Evolutionary conservation across 2,113 vertebrate genomes (phyloP), one percentile per base, ranked within the genome.

Genomic region (Hippopotamus amphibius): DNA sequence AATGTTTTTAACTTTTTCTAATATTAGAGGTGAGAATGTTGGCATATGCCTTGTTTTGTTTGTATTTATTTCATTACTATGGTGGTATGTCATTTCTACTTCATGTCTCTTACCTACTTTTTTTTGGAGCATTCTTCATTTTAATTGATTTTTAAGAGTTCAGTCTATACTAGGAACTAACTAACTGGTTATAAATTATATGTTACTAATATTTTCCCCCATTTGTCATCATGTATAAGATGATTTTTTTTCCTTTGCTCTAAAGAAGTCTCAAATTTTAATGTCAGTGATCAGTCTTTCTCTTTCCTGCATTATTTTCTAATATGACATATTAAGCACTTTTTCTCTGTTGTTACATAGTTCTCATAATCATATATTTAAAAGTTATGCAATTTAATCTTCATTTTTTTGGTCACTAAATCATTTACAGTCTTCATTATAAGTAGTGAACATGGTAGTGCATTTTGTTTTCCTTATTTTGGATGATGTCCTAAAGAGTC

Each of bases 181-280:
- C 41, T 74, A 84, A 41, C 30, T 46, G 22, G 28, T 28, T 74
- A 1, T 85, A 83, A 76, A 15, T 26, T 61, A 82, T 43, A 1
- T 69, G 19, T 46, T 41, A 71, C 43, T 86, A 93, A 68, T 46
- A 79, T 69, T 43, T 81, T 72, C 46, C 30, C 26, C 21, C 33
- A 8, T 71, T 61, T 87, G 37, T 63, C 28, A 30, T 77, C 28
- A 43, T n/a, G 46, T 37, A 24, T 68, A 68, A 85, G 61, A 17
- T 30, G 11, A 57, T 57, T 55, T 88, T 93, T 66, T 88, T 87
- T 9, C 61, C 53, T 71, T 89, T 69, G 28, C 22, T 46, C 57
- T 69, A 53, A 77, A 93, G 21, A 71, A 79, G 69, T 74, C 61
- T 93, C 90, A 30, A 79, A 76, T 69, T 61, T 85, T 89, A 88